Evolutionary conservation across 1,140 invertebrate genomes (phyloP).

Genomic region (Anthonomus grandis): DNA sequence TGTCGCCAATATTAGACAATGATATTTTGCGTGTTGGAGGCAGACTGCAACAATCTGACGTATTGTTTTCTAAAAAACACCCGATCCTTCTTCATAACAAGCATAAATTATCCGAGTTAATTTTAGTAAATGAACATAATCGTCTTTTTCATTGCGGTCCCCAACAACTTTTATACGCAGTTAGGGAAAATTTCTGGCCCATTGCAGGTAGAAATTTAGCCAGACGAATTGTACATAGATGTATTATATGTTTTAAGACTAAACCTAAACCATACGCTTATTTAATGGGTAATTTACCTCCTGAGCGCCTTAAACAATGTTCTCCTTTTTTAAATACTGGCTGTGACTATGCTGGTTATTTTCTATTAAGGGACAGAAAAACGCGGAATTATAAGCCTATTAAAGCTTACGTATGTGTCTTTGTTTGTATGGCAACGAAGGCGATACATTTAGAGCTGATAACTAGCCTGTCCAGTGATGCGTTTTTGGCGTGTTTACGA

Average conservation of each 20-base stretch:
- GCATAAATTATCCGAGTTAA: conserved; percentile 1
- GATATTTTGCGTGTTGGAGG: background rate
- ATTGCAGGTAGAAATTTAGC: conserved; percentile 3
- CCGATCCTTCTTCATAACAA: conserved; percentile 41
- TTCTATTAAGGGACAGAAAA: background rate
- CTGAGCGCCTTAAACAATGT: background rate
- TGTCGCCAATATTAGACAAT: no score
- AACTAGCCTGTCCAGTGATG: no score
- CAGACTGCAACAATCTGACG: background rate
- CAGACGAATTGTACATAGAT: conserved; percentile 7
- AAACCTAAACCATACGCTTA: conserved; percentile 9
- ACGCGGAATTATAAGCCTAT: no score
- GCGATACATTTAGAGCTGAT: no score
- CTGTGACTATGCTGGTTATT: conserved; percentile 3
- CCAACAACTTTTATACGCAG: background rate
- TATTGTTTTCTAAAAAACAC: conserved; percentile 44
- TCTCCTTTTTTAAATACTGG: background rate
- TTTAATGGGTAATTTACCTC: background rate
- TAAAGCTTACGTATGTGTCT: no score
- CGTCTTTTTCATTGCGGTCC: conserved; percentile 1
- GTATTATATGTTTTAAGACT: conserved; percentile 28
- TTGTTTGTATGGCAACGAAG: no score
- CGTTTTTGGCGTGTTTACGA: no score
- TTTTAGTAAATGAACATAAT: conserved; percentile 1
- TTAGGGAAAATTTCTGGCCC: conserved; percentile 3